Evolutionary conservation across 2,888 invertebrate species (phyloP).

Genomic region (Microplitis deprimator): DNA sequence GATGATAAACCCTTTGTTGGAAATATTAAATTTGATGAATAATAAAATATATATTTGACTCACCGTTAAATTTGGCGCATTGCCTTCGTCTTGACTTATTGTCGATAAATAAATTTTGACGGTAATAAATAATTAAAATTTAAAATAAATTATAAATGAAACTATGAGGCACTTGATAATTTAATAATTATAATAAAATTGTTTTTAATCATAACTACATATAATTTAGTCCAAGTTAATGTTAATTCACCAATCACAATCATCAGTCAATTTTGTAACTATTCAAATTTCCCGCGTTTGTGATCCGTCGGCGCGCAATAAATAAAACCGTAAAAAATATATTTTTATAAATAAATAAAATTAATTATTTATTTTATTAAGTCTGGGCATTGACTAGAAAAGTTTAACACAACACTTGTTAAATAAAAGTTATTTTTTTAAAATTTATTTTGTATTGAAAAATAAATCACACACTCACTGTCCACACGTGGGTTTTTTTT

Average conservation of each 20-base stretch:
- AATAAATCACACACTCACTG: too few species aligned
- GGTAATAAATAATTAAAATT: neutral
- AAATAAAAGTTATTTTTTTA: too few species aligned
- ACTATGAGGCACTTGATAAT: conserved; percentile 15
- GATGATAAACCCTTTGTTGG: too few species aligned
- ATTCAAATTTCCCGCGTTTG: neutral
- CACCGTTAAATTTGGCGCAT: neutral
- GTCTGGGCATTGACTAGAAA: too few species aligned
- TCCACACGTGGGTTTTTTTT: too few species aligned
- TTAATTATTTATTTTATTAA: too few species aligned
- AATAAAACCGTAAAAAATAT: conserved; percentile 7
- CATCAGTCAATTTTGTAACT: neutral
- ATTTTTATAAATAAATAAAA: neutral
- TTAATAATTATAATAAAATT: neutral
- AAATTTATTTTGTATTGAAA: too few species aligned
- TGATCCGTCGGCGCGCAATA: neutral
- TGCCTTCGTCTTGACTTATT: neutral
- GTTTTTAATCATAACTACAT: neutral
- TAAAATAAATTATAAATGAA: too few species aligned
- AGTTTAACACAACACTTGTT: too few species aligned
- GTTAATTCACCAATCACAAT: neutral
- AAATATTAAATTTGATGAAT: too few species aligned
- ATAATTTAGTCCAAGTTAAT: neutral
- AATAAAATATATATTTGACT: neutral
- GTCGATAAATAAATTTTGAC: neutral